Evolutionary conservation across 2,888 invertebrate genomes (phyloP), one percentile per base, ranked within the genome.

Genomic region (Lepetodrilus schrolli): DNA sequence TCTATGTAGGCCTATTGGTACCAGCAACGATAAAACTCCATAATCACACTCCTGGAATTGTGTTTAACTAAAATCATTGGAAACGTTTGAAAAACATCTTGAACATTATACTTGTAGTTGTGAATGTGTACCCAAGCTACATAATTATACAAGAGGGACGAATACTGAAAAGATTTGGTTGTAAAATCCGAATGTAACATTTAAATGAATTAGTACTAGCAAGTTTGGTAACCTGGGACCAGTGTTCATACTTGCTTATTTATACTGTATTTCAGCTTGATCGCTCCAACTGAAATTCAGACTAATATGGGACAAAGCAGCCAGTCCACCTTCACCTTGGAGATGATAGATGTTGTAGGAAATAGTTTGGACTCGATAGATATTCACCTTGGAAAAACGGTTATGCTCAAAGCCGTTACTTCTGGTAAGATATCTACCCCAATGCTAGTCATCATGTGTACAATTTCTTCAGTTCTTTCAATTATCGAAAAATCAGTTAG

Each of bases 341-440:
- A 30, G 26, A 58, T 58, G 58, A 34, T 58, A 34, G 58, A 58
- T n/a, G 58, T 58, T 5, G n/a, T 58, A 17, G 58, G 58, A 10
- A 17, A 58, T 7, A 30, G 34, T n/a, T 34, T 58, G 26, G 30
- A 10, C 13, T 26, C 30, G 3, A 13, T 17, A 5, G n/a, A 13
- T n/a, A 17, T 58, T 8, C 30, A n/a, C 10, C 58, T 58, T 0
- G 58, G 58, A 5, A 58, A 34, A 17, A 58, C 34, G 30, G 58
- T 58, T 13, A 26, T 30, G 26, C 58, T 58, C 34, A 58, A 21
- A 7, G 58, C 58, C 17, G 30, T 30, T 4, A 30, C 17, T 30
- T n/a, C 30, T 30, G 58, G 58, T 58, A 58, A 26, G 5, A n/a
- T 50, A 43, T n/a, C n/a, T n/a, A n/a, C n/a, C n/a, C n/a, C n/a